Conservation (phyloP, 2,113 vertebrate genomes). For the Leucopternis melanops region DNA sequence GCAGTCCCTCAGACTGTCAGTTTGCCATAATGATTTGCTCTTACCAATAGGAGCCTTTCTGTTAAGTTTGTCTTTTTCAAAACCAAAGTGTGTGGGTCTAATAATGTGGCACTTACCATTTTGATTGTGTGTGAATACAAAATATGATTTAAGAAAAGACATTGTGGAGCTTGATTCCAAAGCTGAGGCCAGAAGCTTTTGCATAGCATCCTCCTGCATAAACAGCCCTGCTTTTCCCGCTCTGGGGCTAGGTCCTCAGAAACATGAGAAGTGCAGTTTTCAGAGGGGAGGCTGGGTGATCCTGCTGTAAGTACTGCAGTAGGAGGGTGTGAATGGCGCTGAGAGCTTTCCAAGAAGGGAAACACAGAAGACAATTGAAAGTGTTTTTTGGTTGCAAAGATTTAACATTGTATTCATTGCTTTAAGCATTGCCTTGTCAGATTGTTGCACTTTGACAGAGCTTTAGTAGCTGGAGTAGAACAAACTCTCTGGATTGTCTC, state of each 20-base stretch:
- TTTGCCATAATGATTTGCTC: neutral
- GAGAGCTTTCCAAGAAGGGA: neutral
- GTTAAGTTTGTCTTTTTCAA: neutral
- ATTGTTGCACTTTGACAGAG: neutral
- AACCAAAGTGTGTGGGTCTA: neutral
- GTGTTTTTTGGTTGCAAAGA: neutral
- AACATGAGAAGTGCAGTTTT: neutral
- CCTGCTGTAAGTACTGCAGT: neutral
- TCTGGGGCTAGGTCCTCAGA: neutral
- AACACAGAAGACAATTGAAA: neutral
- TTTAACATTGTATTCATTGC: neutral
- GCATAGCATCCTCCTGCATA: neutral
- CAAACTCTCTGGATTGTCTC: neutral
- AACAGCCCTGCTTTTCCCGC: neutral
- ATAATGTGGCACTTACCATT: rapidly evolving
- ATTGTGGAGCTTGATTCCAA: neutral
- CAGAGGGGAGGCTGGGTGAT: neutral
- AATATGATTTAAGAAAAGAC: neutral
- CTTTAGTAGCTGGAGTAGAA: neutral
- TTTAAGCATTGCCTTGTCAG: neutral
- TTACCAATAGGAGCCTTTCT: neutral
- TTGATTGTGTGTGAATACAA: neutral
- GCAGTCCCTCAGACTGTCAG: neutral
- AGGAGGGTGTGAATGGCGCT: neutral
- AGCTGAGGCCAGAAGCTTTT: neutral